phyloP scores from a whole-genome alignment of 2,888 invertebrate species.

The Drosophila subsilvestris region DNA sequence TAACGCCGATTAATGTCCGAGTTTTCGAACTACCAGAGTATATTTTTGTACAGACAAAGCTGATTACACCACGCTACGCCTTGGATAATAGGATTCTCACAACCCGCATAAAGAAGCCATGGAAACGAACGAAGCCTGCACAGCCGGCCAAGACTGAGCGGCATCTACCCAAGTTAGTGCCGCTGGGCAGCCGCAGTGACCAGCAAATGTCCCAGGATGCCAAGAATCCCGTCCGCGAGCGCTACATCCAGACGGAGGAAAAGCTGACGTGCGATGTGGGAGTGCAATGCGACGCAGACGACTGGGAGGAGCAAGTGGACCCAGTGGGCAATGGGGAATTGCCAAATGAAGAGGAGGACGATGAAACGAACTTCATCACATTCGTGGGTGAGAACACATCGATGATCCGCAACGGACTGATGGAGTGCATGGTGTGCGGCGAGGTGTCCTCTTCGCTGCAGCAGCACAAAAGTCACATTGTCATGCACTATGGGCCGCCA shows the following conservation, averaged over 20 bases:
- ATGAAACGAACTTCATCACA: conserved; percentile 33
- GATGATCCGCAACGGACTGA: conserved; percentile 58
- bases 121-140: not conserved
- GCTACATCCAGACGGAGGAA: conserved; percentile 33
- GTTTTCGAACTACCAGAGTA: conserved; percentile 48
- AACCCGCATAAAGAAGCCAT: not conserved
- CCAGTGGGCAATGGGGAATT: not conserved
- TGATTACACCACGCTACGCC: conserved; percentile 14
- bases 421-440: conserved; percentile 73
- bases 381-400: conserved; percentile 55
- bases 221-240: conserved; percentile 26
- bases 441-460: conserved; percentile 49
- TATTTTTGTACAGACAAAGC: conserved; percentile 45
- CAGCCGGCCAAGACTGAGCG: not conserved
- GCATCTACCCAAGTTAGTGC: not conserved
- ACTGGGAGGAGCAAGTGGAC: not conserved
- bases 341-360: not conserved
- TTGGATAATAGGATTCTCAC: conserved; percentile 1
- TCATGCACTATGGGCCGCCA: conserved; percentile 59
- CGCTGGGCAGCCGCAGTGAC: not conserved
- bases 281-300: conserved; percentile 61
- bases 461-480: conserved; percentile 63
- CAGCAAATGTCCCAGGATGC: not conserved
- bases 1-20: conserved; percentile 29
- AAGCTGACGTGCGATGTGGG: conserved; percentile 32